Conservation (phyloP, 2,113 vertebrate genomes). For the Vireo altiloquus region DNA sequence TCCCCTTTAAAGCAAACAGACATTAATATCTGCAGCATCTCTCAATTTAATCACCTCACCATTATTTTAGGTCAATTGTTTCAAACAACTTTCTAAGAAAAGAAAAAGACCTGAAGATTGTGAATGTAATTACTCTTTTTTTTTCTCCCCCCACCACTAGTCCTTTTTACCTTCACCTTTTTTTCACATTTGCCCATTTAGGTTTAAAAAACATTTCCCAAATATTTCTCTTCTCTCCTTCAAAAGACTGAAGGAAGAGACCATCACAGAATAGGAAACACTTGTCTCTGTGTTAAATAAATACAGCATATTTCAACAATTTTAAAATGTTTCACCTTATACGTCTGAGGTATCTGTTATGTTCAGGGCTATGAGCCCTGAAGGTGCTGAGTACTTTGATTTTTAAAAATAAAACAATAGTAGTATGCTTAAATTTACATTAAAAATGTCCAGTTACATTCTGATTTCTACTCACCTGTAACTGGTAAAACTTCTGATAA, state of each 20-base stretch:
- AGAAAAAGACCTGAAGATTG: neutral
- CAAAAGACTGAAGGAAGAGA: neutral
- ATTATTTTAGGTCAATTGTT: neutral
- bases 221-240: neutral
- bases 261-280: neutral
- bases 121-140: neutral
- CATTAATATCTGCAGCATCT: neutral
- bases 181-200: neutral
- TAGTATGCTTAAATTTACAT: neutral
- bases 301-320: neutral
- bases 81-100: neutral
- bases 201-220: neutral
- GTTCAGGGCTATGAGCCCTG: neutral
- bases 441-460: neutral
- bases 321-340: neutral
- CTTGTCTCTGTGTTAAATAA: neutral
- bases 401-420: neutral
- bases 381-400: neutral
- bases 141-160: neutral
- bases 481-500: neutral
- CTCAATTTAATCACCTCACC: neutral
- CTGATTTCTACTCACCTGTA: neutral
- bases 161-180: neutral
- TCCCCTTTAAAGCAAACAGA: neutral
- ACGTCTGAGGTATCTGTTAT: neutral